Conservation (phyloP, 2,113 vertebrate species). For the Diphyllodes magnificus region DNA sequence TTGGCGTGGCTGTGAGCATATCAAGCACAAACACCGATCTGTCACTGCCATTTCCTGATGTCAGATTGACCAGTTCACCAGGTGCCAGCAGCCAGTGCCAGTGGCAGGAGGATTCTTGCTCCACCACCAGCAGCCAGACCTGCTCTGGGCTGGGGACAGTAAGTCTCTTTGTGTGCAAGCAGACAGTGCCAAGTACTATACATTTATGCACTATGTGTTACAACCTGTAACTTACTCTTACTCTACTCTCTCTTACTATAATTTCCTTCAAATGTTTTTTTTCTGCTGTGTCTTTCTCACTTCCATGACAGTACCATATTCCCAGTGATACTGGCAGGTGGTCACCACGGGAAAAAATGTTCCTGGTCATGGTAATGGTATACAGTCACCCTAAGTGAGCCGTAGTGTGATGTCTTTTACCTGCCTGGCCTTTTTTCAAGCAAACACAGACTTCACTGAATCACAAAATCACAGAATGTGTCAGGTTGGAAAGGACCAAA, state of each 20-base stretch:
- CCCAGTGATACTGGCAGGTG: neutral
- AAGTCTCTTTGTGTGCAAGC: accelerated
- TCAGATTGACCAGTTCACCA: neutral
- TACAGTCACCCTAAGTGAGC: neutral
- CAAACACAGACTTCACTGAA: neutral
- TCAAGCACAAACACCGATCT: neutral
- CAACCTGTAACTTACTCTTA: no score
- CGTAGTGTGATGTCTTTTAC: neutral
- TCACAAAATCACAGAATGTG: neutral
- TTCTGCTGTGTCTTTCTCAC: neutral
- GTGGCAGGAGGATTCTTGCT: neutral
- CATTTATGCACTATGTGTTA: neutral
- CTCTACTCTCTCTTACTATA: neutral
- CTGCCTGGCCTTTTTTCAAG: neutral
- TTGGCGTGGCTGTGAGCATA: neutral
- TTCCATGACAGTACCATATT: neutral
- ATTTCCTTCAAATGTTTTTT: neutral
- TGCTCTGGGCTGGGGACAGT: accelerated
- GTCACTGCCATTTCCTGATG: neutral
- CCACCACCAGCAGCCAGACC: neutral
- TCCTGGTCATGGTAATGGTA: accelerated
- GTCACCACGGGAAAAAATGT: neutral
- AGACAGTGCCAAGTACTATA: accelerated
- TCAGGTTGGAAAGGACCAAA: neutral
- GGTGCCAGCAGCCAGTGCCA: neutral